Percentiles rank a stretch among this genome's conserved stretches.
Conservation (phyloP, 2,888 invertebrate species). For the Ormyrus rosae region DNA sequence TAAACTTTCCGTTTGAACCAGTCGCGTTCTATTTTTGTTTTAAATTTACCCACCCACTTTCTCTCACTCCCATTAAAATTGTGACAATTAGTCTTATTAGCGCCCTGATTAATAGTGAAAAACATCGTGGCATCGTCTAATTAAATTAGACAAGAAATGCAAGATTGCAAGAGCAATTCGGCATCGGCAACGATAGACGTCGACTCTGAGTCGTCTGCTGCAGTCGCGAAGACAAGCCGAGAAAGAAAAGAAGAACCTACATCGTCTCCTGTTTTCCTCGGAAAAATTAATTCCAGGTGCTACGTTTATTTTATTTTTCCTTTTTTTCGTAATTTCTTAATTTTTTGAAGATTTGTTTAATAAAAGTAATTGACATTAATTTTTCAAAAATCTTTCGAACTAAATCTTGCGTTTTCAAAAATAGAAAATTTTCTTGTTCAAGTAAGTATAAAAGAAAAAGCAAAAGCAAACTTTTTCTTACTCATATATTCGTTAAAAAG, state of each 20-base stretch:
- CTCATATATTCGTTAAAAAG: background rate
- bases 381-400: background rate
- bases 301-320: background rate
- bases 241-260: background rate
- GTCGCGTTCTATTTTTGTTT: no score
- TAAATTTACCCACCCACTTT: background rate
- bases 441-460: no score
- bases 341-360: background rate
- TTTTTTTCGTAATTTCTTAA: background rate
- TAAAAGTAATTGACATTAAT: conserved; percentile 13
- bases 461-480: no score
- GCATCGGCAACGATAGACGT: background rate
- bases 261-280: background rate
- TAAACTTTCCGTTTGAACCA: no score
- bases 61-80: background rate
- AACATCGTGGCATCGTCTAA: conserved; percentile 5
- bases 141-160: conserved; percentile 43
- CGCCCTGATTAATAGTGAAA: conserved; percentile 3
- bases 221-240: background rate
- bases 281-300: conserved; percentile 10
- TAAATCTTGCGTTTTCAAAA: background rate
- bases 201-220: background rate
- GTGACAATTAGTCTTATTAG: conserved; percentile 3
- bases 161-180: conserved; percentile 4
- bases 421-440: background rate